Evolutionary conservation across 2,888 invertebrate genomes (phyloP).

Genomic region (Dichetophora obliterata): DNA sequence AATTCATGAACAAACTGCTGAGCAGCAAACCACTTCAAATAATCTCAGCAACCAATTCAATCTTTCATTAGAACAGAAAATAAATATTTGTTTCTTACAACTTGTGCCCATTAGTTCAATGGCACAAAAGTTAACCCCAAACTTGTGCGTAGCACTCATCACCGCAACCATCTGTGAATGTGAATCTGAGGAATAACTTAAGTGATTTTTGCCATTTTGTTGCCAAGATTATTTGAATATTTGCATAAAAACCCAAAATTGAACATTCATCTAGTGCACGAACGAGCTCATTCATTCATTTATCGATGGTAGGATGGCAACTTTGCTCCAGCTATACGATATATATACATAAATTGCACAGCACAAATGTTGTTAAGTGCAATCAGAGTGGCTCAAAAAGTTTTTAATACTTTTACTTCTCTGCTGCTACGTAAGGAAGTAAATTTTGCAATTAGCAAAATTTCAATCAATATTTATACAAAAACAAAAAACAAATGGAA

Average conservation of each 20-base stretch:
- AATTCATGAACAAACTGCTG: slow-evolving; percentile 21
- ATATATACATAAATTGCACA: background rate
- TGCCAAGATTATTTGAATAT: slow-evolving; percentile 18
- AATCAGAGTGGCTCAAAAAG: slow-evolving; percentile 1
- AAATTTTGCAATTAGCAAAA: slow-evolving; percentile 29
- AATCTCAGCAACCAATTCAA: background rate
- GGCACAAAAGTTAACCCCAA: slow-evolving; percentile 4
- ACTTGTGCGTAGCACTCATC: background rate
- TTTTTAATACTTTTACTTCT: background rate
- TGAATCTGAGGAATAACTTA: slow-evolving; percentile 9
- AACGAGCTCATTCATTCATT: background rate
- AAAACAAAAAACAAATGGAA: background rate
- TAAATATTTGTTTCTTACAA: slow-evolving; percentile 24
- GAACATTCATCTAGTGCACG: slow-evolving; percentile 8
- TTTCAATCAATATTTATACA: slow-evolving; percentile 24
- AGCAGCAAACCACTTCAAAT: background rate
- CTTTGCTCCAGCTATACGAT: background rate
- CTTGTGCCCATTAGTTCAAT: background rate
- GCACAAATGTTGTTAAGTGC: slow-evolving; percentile 19
- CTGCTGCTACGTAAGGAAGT: background rate
- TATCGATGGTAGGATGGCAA: background rate
- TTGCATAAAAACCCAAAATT: slow-evolving; percentile 27
- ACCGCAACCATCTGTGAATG: too few relatives aligned
- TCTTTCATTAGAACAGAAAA: slow-evolving; percentile 10
- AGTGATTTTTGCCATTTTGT: slow-evolving; percentile 31